These are phyloP conservation scores for Drosophila nasuta DNA, from an alignment of 1,140 invertebrate species.

Conservation along the genomic window DNA sequence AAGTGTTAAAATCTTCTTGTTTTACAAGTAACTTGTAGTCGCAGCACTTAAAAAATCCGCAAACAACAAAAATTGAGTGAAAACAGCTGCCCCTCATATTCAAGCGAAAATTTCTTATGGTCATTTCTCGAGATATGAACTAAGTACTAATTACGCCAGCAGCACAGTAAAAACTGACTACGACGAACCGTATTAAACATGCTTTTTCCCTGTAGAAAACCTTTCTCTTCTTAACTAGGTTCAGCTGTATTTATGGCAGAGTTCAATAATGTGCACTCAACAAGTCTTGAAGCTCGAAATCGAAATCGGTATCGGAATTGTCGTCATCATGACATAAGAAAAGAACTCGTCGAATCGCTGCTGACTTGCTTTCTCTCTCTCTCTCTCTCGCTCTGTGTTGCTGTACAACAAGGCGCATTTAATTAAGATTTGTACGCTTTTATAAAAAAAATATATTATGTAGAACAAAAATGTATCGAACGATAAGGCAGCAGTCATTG, in stretches of 20 bases:
- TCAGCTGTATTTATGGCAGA: not conserved
- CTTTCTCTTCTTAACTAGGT: not conserved
- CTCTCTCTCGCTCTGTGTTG: not conserved
- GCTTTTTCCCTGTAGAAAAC: not conserved
- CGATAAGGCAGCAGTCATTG: constrained; percentile 28
- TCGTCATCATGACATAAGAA: constrained; percentile 44
- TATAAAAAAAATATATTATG: constrained; percentile 38
- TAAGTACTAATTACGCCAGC: not conserved
- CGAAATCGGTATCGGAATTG: constrained; percentile 41
- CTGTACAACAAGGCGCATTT: constrained; percentile 38
- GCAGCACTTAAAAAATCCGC: constrained; percentile 28
- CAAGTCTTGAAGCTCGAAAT: constrained; percentile 13
- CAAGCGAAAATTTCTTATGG: constrained; percentile 3
- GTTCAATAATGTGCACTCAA: constrained; percentile 10
- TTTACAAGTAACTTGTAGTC: constrained; percentile 20
- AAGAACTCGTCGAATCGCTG: constrained; percentile 1
- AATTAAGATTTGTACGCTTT: constrained; percentile 56
- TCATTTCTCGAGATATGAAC: not conserved
- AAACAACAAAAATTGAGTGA: constrained; percentile 41
- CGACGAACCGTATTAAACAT: not conserved
- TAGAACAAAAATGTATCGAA: constrained; percentile 13
- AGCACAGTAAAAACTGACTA: not conserved
- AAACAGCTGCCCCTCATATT: constrained; percentile 42
- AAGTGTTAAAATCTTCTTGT: constrained; percentile 15
- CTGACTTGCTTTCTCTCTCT: constrained; percentile 7